phyloP scores from a whole-genome alignment of 2,888 invertebrate genomes.

The Ceramica pisi region DNA sequence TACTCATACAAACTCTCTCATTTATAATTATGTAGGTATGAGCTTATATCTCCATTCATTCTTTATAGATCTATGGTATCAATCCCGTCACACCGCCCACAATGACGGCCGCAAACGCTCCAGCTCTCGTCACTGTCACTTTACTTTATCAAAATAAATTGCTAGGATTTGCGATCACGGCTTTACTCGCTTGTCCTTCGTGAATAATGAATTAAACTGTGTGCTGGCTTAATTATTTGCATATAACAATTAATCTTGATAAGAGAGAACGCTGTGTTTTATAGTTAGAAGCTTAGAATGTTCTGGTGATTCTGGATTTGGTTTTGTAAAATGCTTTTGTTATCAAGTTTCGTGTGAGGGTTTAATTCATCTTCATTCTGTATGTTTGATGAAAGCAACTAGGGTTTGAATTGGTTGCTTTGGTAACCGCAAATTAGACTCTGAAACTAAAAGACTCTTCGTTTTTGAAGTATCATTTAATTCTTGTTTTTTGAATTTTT shows the following conservation, averaged over 20 bases:
- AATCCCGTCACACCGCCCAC: slow-evolving; percentile 9
- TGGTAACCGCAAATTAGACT: background rate
- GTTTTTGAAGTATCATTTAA: too few species aligned
- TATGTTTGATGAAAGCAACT: background rate
- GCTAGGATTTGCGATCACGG: slow-evolving; percentile 51
- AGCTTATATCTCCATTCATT: background rate
- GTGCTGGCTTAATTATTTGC: slow-evolving; percentile 49
- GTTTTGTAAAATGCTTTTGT: slow-evolving; percentile 31
- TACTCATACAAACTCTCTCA: too few species aligned
- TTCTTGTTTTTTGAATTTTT: background rate
- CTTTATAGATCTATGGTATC: background rate
- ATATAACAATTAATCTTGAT: slow-evolving; percentile 54
- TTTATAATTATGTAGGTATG: too few species aligned
- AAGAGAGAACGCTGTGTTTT: slow-evolving; percentile 34
- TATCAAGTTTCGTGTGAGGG: slow-evolving; percentile 2
- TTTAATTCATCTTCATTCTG: background rate
- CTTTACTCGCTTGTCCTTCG: slow-evolving; percentile 14
- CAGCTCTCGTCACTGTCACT: slow-evolving; percentile 52
- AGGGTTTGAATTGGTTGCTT: background rate
- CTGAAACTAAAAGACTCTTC: too few species aligned
- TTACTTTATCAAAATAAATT: slow-evolving; percentile 66
- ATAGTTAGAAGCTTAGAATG: slow-evolving; percentile 7
- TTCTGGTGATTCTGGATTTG: slow-evolving; percentile 4
- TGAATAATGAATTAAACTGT: slow-evolving; percentile 47
- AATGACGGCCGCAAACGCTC: slow-evolving; percentile 50